Evolutionary conservation across 2,113 vertebrate genomes (phyloP).

Genomic region (Suricata suricatta): DNA sequence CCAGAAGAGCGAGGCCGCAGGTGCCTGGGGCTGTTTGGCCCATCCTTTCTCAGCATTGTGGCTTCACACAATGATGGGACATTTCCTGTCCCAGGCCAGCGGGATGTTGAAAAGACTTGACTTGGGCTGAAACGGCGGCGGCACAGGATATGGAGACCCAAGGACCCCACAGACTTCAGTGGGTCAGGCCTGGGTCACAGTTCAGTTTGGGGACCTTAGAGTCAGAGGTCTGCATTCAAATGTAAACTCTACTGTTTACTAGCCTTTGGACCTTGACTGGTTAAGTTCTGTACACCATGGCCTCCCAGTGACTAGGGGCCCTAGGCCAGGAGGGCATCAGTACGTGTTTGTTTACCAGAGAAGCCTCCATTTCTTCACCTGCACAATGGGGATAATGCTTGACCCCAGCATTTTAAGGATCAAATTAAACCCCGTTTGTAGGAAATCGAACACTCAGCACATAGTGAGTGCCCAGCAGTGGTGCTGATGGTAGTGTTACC

Average conservation of each 20-base stretch:
- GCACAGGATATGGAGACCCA: conserved; percentile 62
- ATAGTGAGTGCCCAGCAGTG: fast-evolving
- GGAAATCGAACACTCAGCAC: not conserved
- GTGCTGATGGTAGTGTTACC: not conserved
- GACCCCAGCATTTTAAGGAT: not conserved
- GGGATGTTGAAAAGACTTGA: conserved; percentile 71
- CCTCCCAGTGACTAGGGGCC: not conserved
- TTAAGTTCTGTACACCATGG: fast-evolving
- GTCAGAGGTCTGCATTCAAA: not conserved
- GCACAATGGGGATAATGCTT: not conserved
- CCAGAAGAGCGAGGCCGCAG: conserved; percentile 60
- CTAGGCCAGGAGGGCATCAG: too few species aligned
- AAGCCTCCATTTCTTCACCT: not conserved
- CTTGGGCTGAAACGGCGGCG: conserved; percentile 29
- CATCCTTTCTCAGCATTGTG: conserved; percentile 86
- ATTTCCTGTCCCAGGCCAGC: conserved; percentile 77
- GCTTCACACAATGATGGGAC: conserved; percentile 81
- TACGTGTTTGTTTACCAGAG: not conserved
- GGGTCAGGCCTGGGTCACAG: not conserved
- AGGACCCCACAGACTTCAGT: not conserved
- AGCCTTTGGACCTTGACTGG: not conserved
- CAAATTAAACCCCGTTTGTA: not conserved
- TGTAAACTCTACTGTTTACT: fast-evolving
- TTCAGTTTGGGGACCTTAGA: not conserved
- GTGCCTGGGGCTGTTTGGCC: conserved; percentile 63